Evolutionary conservation across 2,888 invertebrate genomes (phyloP).

Genomic region (Volucella inflata): DNA sequence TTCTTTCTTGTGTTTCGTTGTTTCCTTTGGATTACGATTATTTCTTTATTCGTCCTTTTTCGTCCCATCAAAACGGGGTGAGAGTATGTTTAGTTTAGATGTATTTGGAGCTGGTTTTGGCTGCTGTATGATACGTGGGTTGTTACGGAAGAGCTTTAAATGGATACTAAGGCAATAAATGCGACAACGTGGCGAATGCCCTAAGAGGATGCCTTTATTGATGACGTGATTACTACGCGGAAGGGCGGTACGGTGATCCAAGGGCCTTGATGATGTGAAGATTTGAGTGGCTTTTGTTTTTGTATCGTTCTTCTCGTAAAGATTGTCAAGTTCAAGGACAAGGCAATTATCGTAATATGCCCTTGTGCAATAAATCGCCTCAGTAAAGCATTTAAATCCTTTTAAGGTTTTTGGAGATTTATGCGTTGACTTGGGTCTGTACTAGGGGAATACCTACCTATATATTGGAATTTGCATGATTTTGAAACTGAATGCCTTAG

Average conservation of each 20-base stretch:
- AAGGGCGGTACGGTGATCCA: slow-evolving; percentile 24
- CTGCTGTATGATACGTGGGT: too few relatives aligned
- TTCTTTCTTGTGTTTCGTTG: slow-evolving; percentile 8
- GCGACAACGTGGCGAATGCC: slow-evolving; percentile 52
- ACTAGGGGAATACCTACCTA: too few relatives aligned
- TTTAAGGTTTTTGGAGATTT: too few relatives aligned
- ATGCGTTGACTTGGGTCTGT: too few relatives aligned
- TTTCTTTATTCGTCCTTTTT: slow-evolving; percentile 58
- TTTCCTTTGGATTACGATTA: slow-evolving; percentile 54
- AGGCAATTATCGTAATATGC: background rate
- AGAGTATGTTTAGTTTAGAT: slow-evolving; percentile 16
- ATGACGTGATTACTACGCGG: background rate
- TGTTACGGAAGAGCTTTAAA: slow-evolving; percentile 17
- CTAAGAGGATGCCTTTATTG: slow-evolving; percentile 37
- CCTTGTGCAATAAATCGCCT: too few relatives aligned
- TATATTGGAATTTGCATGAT: too few relatives aligned
- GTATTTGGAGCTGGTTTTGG: background rate
- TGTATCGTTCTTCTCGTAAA: background rate
- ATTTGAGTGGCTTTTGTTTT: slow-evolving; percentile 22
- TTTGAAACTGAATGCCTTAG: too few relatives aligned
- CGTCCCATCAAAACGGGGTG: slow-evolving; percentile 34
- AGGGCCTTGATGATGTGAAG: slow-evolving; percentile 29
- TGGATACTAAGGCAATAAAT: slow-evolving; percentile 48
- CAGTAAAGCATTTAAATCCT: too few relatives aligned
- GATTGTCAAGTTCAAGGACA: slow-evolving; percentile 51